Conservation (phyloP, 2,113 vertebrate genomes). For the Pycnonotus jocosus region DNA sequence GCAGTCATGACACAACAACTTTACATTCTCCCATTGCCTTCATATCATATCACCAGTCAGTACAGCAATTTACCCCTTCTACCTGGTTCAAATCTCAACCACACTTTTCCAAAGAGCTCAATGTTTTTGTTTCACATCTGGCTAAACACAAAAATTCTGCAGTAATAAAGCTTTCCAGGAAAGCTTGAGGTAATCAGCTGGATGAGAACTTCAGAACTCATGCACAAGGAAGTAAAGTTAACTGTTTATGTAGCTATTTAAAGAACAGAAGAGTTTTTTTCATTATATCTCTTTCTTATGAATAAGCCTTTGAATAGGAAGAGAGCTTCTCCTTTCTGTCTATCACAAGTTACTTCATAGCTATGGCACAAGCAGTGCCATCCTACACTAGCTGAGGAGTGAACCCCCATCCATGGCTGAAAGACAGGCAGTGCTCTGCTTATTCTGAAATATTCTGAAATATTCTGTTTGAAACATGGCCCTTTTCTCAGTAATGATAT, state of each 20-base stretch:
- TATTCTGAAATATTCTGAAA: neutral
- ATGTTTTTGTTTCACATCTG: neutral
- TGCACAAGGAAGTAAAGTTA: neutral
- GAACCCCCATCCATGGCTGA: neutral
- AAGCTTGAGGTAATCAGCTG: neutral
- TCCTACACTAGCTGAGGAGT: neutral
- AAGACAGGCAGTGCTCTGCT: neutral
- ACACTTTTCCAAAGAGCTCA: neutral
- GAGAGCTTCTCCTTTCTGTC: neutral
- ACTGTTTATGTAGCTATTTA: neutral
- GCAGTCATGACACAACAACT: slow-evolving; percentile 1
- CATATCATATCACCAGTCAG: neutral
- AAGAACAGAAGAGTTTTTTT: neutral
- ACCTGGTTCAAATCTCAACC: neutral
- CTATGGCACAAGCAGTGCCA: neutral
- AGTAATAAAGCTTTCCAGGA: neutral
- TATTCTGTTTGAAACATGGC: neutral
- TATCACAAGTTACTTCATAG: neutral
- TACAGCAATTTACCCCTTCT: neutral
- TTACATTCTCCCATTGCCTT: neutral
- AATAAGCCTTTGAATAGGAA: neutral
- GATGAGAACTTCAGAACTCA: neutral
- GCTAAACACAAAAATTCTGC: neutral
- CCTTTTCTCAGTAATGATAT: neutral
- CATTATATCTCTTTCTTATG: neutral